Conservation (phyloP, 37 sponge, comb jelly and placozoan species). For the Oopsacas minuta region DNA sequence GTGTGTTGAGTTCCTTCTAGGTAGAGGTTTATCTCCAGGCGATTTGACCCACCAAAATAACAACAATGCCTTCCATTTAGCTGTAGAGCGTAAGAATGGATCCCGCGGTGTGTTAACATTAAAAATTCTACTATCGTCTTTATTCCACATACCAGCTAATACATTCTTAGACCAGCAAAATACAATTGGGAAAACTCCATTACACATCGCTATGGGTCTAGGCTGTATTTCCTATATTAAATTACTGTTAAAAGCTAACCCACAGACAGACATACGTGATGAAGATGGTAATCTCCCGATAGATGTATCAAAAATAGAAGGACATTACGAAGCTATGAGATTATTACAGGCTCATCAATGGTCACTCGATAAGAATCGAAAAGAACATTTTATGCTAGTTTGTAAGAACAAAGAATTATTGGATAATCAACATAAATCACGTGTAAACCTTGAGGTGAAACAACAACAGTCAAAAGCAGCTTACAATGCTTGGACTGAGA, state of each 20-base stretch:
- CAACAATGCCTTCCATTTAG: neutral
- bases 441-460: neutral
- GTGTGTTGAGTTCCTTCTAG: neutral
- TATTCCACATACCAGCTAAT: neutral
- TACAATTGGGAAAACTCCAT: neutral
- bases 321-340: slow-evolving; percentile 8
- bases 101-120: neutral
- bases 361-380: neutral
- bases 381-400: neutral
- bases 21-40: neutral
- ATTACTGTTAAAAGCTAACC: neutral
- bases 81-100: neutral
- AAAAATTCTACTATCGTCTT: neutral
- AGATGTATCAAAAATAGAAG: neutral
- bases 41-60: neutral
- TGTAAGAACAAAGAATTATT: neutral
- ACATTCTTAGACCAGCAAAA: neutral
- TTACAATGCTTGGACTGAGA: neutral
- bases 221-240: neutral
- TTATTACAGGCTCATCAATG: neutral
- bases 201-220: neutral
- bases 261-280: neutral
- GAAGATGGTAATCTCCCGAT: neutral
- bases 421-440: neutral
- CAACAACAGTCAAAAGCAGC: neutral